Conservation (phyloP, 2,113 vertebrate species). For the Tenrec ecaudatus region DNA sequence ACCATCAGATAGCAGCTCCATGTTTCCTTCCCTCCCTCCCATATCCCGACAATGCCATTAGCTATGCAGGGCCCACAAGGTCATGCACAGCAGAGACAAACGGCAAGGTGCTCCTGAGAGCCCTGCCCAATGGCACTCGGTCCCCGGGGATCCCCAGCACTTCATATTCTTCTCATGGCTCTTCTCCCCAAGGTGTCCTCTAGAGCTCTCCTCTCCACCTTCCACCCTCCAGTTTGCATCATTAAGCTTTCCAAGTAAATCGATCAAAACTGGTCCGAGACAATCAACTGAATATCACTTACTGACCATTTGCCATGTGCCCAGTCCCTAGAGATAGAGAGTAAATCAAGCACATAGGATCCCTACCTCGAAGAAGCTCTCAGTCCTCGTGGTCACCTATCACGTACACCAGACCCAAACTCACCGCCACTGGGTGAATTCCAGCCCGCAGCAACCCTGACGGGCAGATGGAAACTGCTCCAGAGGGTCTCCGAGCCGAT, state of each 20-base stretch:
- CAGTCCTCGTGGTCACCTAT: not conserved
- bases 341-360: constrained; percentile 29
- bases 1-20: too few species aligned
- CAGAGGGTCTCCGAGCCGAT: too few species aligned
- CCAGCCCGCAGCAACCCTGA: too few species aligned
- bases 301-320: not conserved
- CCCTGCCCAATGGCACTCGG: not conserved
- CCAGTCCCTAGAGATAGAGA: not conserved
- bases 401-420: not conserved
- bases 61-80: not conserved
- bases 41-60: not conserved
- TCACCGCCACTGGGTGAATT: too few species aligned
- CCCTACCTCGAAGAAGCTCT: not conserved
- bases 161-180: not conserved
- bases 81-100: too few species aligned
- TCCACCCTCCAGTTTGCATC: not conserved
- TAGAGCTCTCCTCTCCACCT: not conserved
- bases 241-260: not conserved
- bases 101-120: not conserved
- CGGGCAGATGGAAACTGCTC: too few species aligned
- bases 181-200: not conserved
- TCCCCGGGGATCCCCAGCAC: not conserved
- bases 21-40: not conserved
- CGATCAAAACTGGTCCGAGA: not conserved
- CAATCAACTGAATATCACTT: constrained; percentile 14